Percentiles rank a stretch among this genome's conserved stretches.
These are phyloP conservation scores for Trypoxylus dichotomus DNA, from an alignment of 1,140 invertebrate genomes.

Conservation along the genomic window DNA sequence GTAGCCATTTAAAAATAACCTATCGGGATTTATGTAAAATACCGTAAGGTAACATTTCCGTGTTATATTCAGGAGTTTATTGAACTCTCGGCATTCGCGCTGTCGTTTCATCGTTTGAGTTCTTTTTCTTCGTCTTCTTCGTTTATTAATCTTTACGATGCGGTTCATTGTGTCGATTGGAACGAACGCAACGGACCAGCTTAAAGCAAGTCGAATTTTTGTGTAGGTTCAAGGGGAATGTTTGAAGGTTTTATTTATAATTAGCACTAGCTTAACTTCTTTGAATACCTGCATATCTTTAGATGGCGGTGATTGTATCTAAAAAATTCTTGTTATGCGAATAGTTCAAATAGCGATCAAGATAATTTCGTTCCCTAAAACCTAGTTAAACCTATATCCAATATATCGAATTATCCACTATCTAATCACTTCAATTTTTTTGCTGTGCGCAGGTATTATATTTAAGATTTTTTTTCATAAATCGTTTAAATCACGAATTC, in stretches of 20 bases:
- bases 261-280: neutral
- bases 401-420: too few species aligned
- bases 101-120: neutral
- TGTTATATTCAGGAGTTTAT: constrained; percentile 13
- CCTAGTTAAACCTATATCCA: too few species aligned
- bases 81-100: constrained; percentile 11
- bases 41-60: constrained; percentile 20
- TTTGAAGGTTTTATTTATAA: neutral
- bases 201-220: neutral
- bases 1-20: constrained; percentile 8
- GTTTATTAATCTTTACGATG: constrained; percentile 18
- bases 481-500: too few species aligned
- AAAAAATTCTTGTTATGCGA: too few species aligned
- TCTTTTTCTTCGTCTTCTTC: constrained; percentile 8
- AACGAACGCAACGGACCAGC: neutral
- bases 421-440: too few species aligned
- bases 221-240: neutral
- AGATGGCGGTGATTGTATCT: neutral
- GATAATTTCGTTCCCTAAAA: too few species aligned
- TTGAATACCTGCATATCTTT: neutral
- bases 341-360: too few species aligned
- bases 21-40: constrained; percentile 15
- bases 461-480: too few species aligned
- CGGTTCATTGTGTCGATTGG: constrained; percentile 17
- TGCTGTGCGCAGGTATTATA: too few species aligned